Evolutionary conservation across 2,113 vertebrate species (phyloP).

Genomic region (Sterrhoptilus dennistouni): DNA sequence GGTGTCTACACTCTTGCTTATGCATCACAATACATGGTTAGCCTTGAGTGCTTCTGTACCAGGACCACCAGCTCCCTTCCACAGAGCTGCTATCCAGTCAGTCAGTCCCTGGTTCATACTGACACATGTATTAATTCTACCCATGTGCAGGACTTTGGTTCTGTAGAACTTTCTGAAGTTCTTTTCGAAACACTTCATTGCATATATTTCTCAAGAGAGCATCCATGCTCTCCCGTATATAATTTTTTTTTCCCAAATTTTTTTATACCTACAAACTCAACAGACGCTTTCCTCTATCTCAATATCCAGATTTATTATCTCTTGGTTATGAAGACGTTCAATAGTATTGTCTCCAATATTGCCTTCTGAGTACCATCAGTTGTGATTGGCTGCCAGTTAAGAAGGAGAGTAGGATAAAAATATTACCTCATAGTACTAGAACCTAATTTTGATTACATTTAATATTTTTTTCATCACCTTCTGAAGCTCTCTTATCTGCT

Average conservation of each 20-base stretch:
- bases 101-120: accelerated
- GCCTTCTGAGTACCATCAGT: not conserved
- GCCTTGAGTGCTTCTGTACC: not conserved
- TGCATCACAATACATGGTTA: not conserved
- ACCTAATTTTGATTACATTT: not conserved
- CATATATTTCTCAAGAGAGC: not conserved
- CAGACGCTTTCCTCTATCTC: not conserved
- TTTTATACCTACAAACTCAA: not conserved
- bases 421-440: not conserved
- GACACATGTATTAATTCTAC: not conserved
- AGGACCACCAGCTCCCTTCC: not conserved
- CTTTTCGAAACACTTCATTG: not conserved
- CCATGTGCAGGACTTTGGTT: not conserved
- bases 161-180: not conserved
- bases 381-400: not conserved
- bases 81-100: not conserved
- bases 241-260: not conserved
- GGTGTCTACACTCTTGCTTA: not conserved
- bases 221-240: not conserved
- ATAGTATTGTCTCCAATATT: not conserved
- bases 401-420: not conserved
- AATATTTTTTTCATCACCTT: not conserved
- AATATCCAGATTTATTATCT: not conserved
- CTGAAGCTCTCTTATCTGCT: not conserved
- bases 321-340: not conserved